Base-by-base conservation (phyloP, 1,140 invertebrate genomes). In the Drosophila teissieri region DNA sequence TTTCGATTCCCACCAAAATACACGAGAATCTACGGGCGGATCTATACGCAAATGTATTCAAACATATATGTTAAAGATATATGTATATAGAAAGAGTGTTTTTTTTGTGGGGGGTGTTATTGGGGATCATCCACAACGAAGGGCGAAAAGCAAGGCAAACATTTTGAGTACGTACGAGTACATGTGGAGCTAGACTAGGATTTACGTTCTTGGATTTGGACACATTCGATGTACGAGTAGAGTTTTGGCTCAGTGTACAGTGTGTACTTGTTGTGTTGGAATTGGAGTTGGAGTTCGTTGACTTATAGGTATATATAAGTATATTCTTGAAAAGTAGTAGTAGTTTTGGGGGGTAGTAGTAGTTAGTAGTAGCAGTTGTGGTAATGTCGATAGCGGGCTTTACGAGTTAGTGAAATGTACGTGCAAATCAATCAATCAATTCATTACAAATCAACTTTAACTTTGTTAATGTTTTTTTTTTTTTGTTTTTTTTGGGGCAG, bases 401-500 rank as follows among this genome's bases (percentile, higher is more conserved):
- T 72, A 57, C 56, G 70, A 74, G 57, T 85, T 58, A 68, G 72
- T 82, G 74, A 85, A 72, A 85, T 88, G 62, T 78, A 78, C 81
- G 81, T 85, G 81, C 82, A 85, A 19, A 55, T 61, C 64, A 62
- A 73, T 61, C 64, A 62, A 73, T 58, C 63, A 83, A 60, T 73
- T 51, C 58, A 37, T 24, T 58, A 70, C 49, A 46, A 53, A 8
- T 49, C 57, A 36, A 63, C 57, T 69, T 48, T 44, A 49, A 51
- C 17, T 31, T 44, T 39, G 11, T 39, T 39, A 31, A 31, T 10
- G 8, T 12, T 39, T 39, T 36, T 42, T 19, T 62, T 37, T 24
- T 31, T 31, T 31, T 31, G 27, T 24, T 24, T 4, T 24, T 24
- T 24, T 24, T 24, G 1, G 19, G 19, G 19, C 19, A 19, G 19